These are phyloP conservation scores for Blastomussa wellsi DNA, from an alignment of 92 coral and sea anemone species.

Conservation along the genomic window DNA sequence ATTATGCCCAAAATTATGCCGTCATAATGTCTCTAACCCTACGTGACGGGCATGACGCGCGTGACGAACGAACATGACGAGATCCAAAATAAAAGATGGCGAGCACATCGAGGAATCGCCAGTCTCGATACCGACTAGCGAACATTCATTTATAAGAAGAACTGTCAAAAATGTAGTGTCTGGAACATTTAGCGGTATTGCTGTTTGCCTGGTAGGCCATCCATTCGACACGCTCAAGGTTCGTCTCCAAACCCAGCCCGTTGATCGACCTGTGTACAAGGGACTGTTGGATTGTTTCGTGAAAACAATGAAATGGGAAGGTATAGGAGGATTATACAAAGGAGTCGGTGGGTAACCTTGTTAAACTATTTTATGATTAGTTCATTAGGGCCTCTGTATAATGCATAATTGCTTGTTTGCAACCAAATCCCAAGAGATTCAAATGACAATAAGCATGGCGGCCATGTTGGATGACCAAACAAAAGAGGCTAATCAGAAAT, in stretches of 20 bases:
- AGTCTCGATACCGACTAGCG: conserved; percentile 10
- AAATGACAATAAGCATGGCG: too few relatives aligned
- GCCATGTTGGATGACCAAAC: too few relatives aligned
- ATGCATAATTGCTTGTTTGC: too few relatives aligned
- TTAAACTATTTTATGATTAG: not conserved
- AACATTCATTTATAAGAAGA: conserved; percentile 63
- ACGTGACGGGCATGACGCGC: not conserved
- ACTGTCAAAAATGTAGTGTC: conserved; percentile 74
- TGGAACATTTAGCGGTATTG: conserved; percentile 85
- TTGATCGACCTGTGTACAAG: conserved; percentile 77
- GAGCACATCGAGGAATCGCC: not conserved
- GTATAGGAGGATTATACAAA: conserved; percentile 87
- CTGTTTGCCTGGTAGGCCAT: conserved; percentile 90
- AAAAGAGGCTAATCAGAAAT: too few relatives aligned
- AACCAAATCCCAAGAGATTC: not conserved
- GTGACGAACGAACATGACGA: conserved; percentile 46
- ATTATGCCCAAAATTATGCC: too few relatives aligned
- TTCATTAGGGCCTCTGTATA: too few relatives aligned
- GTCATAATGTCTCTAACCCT: too few relatives aligned
- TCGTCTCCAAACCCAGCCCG: conserved; percentile 89
- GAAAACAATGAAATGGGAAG: conserved; percentile 92
- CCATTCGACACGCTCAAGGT: conserved; percentile 90
- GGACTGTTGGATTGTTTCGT: conserved; percentile 83
- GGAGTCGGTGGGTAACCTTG: conserved; percentile 73
- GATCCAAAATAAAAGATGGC: conserved; percentile 45